Conservation (phyloP, 2,888 invertebrate species). For the Scaptomyza cyrtandrae region DNA sequence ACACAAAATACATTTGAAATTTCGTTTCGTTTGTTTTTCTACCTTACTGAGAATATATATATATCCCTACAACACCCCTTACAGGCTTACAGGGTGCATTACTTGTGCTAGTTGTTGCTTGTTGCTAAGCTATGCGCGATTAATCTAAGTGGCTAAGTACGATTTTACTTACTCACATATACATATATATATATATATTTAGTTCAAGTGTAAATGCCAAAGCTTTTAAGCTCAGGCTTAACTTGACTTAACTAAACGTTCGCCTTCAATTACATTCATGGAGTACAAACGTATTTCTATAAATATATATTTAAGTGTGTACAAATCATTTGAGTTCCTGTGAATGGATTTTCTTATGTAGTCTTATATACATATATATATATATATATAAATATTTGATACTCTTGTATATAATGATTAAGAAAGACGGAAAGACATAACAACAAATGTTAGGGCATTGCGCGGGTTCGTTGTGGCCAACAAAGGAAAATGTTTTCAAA, state of each 20-base stretch:
- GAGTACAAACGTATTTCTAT: neutral
- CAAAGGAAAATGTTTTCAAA: neutral
- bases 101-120: neutral
- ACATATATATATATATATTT: neutral
- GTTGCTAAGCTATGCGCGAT: neutral
- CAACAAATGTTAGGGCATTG: slow-evolving; percentile 2
- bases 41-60: too few relatives aligned
- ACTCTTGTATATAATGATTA: neutral
- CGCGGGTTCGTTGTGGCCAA: neutral
- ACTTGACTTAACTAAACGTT: neutral
- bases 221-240: neutral
- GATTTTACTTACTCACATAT: neutral
- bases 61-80: neutral
- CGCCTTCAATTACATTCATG: neutral
- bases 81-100: slow-evolving; percentile 1
- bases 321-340: too few relatives aligned
- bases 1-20: neutral
- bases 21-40: neutral
- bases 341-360: too few relatives aligned
- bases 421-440: too few relatives aligned
- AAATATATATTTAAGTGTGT: neutral
- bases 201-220: neutral
- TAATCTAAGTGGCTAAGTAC: neutral
- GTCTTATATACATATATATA: too few relatives aligned
- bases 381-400: too few relatives aligned